These are phyloP conservation scores for Gorsachius goisagi DNA, from an alignment of 2,113 vertebrate genomes.

Conservation along the genomic window DNA sequence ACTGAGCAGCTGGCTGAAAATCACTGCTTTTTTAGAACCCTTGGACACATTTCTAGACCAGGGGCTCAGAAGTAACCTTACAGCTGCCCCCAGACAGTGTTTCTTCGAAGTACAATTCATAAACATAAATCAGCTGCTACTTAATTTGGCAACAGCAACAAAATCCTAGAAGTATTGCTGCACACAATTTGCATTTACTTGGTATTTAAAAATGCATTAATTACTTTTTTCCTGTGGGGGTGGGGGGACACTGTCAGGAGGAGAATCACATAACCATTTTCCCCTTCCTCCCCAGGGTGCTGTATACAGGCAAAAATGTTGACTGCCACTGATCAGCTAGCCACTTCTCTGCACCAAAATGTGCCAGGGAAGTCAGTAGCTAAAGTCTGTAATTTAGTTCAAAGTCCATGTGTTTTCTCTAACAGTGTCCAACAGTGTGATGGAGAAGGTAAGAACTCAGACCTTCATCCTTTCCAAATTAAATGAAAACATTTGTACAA, in stretches of 20 bases:
- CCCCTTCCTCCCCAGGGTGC: rapidly evolving
- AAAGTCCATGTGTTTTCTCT: background rate
- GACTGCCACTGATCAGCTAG: background rate
- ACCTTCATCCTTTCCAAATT: background rate
- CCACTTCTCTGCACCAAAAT: background rate
- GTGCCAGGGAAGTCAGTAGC: background rate
- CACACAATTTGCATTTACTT: background rate
- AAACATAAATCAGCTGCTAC: background rate
- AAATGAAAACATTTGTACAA: background rate
- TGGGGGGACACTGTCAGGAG: background rate
- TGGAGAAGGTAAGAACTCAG: background rate
- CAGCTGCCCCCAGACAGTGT: background rate
- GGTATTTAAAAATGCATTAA: background rate
- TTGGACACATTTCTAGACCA: background rate
- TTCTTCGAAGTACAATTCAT: background rate
- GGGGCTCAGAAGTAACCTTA: background rate
- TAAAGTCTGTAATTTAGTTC: background rate
- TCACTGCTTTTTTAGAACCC: background rate
- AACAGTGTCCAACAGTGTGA: background rate
- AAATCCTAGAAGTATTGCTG: background rate
- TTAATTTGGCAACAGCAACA: background rate
- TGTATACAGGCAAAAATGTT: background rate
- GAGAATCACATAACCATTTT: background rate
- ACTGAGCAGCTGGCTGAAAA: slow-evolving; percentile 22
- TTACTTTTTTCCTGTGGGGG: background rate